These are phyloP conservation scores for Exephanes ischioxanthus DNA, from an alignment of 2,888 invertebrate species.

Conservation along the genomic window DNA sequence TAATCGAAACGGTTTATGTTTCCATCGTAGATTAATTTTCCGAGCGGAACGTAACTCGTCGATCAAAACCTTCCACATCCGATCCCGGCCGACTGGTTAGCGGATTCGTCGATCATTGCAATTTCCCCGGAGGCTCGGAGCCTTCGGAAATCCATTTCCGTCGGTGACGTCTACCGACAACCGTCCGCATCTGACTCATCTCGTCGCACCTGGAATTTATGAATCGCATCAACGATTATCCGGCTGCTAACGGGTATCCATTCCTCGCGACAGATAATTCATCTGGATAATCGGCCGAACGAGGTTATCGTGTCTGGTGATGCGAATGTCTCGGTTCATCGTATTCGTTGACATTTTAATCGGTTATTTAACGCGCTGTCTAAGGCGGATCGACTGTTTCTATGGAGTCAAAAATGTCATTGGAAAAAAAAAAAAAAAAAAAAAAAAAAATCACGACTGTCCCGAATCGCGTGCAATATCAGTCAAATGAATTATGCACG, in stretches of 20 bases:
- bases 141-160: slow-evolving; percentile 66
- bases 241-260: not conserved
- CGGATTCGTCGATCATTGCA: slow-evolving; percentile 64
- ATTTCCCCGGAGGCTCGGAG: slow-evolving; percentile 53
- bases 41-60: slow-evolving; percentile 7
- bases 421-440: too few species aligned
- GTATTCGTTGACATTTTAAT: too few species aligned
- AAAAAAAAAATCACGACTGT: too few species aligned
- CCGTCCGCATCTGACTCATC: slow-evolving; percentile 11
- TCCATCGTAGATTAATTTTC: not conserved
- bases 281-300: slow-evolving; percentile 47
- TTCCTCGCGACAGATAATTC: slow-evolving; percentile 40
- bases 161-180: slow-evolving; percentile 36
- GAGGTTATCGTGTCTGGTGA: slow-evolving; percentile 1
- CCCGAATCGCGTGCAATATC: too few species aligned
- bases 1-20: not conserved
- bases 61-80: slow-evolving; percentile 50
- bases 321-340: too few species aligned
- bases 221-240: slow-evolving; percentile 43
- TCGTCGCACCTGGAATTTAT: slow-evolving; percentile 10
- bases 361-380: too few species aligned
- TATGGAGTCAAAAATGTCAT: too few species aligned
- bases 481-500: too few species aligned
- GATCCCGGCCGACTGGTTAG: slow-evolving; percentile 55
- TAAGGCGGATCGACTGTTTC: too few species aligned